These are phyloP conservation scores for Monomorium pharaonis DNA, from an alignment of 1,140 invertebrate species.

Conservation along the genomic window DNA sequence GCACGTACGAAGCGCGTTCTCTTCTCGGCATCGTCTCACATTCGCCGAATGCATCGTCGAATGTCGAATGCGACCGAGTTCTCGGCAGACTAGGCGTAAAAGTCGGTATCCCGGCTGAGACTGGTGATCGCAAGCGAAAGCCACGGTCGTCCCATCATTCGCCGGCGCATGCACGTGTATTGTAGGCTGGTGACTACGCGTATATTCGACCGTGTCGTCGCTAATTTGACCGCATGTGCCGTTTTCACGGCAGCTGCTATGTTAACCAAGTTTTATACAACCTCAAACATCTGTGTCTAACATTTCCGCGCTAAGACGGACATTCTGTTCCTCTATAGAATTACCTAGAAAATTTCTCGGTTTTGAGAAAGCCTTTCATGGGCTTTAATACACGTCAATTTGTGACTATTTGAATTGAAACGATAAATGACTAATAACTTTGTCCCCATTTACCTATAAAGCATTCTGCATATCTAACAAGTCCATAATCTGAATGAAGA, in stretches of 20 bases:
- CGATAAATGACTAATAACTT: background rate
- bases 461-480: background rate
- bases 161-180: background rate
- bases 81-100: constrained; percentile 71
- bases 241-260: background rate
- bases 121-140: constrained; percentile 29
- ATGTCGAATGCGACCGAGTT: constrained; percentile 76
- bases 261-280: constrained; percentile 1
- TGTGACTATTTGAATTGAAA: background rate
- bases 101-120: constrained; percentile 55
- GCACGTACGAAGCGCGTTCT: constrained; percentile 19
- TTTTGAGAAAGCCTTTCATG: background rate
- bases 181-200: constrained; percentile 2
- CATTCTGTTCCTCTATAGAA: background rate
- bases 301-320: background rate
- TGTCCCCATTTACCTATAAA: background rate
- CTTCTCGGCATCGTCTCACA: background rate
- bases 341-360: background rate
- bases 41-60: constrained; percentile 45
- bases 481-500: background rate
- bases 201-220: constrained; percentile 1
- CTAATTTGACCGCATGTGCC: constrained; percentile 13
- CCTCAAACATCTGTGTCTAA: background rate
- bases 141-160: background rate
- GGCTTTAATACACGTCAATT: background rate